These are phyloP conservation scores for Fundulus diaphanus DNA, from an alignment of 2,797 vertebrate genomes.

Conservation along the genomic window DNA sequence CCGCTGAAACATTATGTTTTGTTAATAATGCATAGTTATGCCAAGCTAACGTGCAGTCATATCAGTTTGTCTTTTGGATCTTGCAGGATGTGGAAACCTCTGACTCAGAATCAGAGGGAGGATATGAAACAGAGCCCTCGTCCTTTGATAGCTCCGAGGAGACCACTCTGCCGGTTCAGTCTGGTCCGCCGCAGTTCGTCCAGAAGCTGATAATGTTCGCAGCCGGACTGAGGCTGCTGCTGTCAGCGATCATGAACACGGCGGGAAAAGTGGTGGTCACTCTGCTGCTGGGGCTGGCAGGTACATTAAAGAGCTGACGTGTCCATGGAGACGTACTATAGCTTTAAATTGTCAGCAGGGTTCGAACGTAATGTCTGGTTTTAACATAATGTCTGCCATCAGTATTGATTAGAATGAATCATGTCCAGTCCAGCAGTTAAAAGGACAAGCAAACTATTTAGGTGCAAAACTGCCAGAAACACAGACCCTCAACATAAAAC, in stretches of 20 bases:
- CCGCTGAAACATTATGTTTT: neutral
- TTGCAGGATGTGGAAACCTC: slow-evolving; percentile 70
- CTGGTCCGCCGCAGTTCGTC: slow-evolving; percentile 72
- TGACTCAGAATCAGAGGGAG: slow-evolving; percentile 77
- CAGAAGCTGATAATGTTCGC: slow-evolving; percentile 80
- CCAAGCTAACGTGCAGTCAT: neutral
- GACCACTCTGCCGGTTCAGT: slow-evolving; percentile 36
- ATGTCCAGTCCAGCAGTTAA: neutral
- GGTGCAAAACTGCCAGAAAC: neutral
- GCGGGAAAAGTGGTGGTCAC: slow-evolving; percentile 82
- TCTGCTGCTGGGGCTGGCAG: slow-evolving; percentile 83
- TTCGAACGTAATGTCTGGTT: neutral
- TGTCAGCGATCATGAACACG: slow-evolving; percentile 79
- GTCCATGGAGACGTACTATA: neutral
- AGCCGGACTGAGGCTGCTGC: slow-evolving; percentile 71
- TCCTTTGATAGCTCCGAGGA: slow-evolving; percentile 75
- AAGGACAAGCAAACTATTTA: neutral
- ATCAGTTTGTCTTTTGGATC: slow-evolving; percentile 3
- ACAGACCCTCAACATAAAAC: neutral
- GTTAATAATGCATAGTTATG: neutral
- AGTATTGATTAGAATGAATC: neutral
- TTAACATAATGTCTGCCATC: neutral
- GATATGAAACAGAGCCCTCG: slow-evolving; percentile 69
- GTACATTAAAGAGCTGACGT: slow-evolving; percentile 60
- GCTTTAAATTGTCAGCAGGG: neutral